Evolutionary conservation across 2,113 vertebrate species (phyloP).

Genomic region (Microcebus jonahi): DNA sequence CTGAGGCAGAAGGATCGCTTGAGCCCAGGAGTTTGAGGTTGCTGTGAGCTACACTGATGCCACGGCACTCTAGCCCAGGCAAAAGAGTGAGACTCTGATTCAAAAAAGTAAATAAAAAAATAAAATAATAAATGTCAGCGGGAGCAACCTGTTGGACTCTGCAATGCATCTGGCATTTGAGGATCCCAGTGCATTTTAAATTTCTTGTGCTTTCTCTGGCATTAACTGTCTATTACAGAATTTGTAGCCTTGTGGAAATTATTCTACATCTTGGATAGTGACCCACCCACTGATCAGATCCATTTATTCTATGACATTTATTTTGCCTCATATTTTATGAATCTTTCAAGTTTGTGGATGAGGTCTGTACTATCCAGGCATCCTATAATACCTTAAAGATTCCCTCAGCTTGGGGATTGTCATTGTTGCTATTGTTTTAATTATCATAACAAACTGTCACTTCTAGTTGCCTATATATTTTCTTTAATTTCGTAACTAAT

Average conservation of each 20-base stretch:
- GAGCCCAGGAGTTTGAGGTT: no score
- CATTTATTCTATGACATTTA: background rate
- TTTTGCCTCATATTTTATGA: background rate
- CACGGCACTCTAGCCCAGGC: no score
- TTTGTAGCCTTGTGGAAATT: background rate
- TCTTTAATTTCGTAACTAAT: background rate
- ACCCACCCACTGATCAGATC: background rate
- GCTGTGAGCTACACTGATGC: no score
- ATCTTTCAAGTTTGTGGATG: background rate
- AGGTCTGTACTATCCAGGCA: background rate
- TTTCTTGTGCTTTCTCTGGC: background rate
- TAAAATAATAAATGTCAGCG: background rate
- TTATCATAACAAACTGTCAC: background rate
- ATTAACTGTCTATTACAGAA: background rate
- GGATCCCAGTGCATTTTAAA: background rate
- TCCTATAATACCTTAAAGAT: background rate
- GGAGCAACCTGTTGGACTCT: background rate
- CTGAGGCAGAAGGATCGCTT: no score
- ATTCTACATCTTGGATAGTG: background rate
- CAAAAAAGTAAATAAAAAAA: no score
- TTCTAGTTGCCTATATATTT: background rate
- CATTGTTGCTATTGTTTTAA: background rate
- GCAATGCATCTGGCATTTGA: background rate
- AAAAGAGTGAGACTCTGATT: no score
- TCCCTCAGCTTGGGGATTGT: background rate